phyloP scores from a whole-genome alignment of 2,113 vertebrate species.

The Forbesichthys agassizii region DNA sequence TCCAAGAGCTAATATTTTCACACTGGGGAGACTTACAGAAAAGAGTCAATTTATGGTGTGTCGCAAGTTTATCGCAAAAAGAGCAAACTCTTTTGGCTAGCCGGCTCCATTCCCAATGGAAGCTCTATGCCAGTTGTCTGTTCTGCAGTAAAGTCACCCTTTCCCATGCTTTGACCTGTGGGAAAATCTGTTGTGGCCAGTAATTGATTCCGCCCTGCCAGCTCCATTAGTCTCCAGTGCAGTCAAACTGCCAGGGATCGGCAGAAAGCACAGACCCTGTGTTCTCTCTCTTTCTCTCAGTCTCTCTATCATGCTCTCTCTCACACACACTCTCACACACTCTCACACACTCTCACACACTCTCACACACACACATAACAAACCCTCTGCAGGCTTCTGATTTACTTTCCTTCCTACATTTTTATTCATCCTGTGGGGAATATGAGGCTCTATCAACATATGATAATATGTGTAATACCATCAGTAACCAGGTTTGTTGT shows the following conservation, averaged over 20 bases:
- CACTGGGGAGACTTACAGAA: slow-evolving; percentile 75
- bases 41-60: slow-evolving; percentile 69
- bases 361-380: background rate
- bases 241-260: slow-evolving; percentile 92
- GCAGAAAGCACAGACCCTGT: slow-evolving; percentile 75
- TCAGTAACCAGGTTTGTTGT: no score
- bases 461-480: no score
- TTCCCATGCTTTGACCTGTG: slow-evolving; percentile 98
- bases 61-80: slow-evolving; percentile 78
- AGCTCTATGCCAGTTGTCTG: slow-evolving; percentile 86
- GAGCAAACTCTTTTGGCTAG: slow-evolving; percentile 65
- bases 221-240: slow-evolving; percentile 93
- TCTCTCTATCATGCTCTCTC: slow-evolving; percentile 6
- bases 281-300: slow-evolving; percentile 39
- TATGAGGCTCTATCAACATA: no score
- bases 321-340: background rate
- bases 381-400: slow-evolving; percentile 6
- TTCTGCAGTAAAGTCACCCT: slow-evolving; percentile 80
- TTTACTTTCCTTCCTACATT: no score
- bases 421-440: no score
- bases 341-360: background rate
- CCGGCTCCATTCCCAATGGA: slow-evolving; percentile 82
- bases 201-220: slow-evolving; percentile 99
- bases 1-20: slow-evolving; percentile 43
- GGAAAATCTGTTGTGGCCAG: slow-evolving; percentile 98